Evolutionary conservation across 2,113 vertebrate species (phyloP), one percentile per base, ranked within the genome.

Genomic region (Thermophis baileyi): DNA sequence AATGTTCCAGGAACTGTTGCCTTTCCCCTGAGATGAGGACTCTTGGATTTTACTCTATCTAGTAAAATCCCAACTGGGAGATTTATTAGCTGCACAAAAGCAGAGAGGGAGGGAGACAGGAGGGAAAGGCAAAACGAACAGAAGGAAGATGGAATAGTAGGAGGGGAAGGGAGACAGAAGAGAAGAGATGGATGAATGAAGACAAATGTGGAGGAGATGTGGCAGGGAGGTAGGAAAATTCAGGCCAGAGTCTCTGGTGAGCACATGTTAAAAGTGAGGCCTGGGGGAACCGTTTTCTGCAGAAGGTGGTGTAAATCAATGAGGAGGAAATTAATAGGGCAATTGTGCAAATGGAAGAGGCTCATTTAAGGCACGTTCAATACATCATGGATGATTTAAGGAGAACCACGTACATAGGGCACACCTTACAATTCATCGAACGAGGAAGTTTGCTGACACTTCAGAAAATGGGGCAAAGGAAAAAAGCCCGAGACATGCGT

Each of bases 241-340:
- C 22, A 94, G 93, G 95, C 93, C 22, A 0, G 92, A 94, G 87
- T 69, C 96, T 89, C 55, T 85, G 91, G 94, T 51, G n/a, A 94
- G 89, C 4, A 24, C 89, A 12, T 93, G 53, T 94, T 81, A 16
- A 94, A 97, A 94, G 93, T 95, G 91, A 91, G 90, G 90, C 91
- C 95, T 97, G 94, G 93, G 94, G 69, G 93, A 94, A 95, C 85
- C 93, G 93, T 94, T 97, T 97, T 94, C 94, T 94, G 95, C 88
- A 91, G 93, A 88, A 96, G 96, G 96, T 96, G 96, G 95, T 96
- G 96, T 97, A 97, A 97, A 98, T 98, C 97, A 98, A 94, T 94
- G 97, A 96, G 94, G 95, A 97, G 96, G 96, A 97, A 97, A 97
- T 98, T 97, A 98, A 97, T 97, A 96, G 96, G 97, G 96, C 97